Base-by-base conservation (phyloP, 2,113 vertebrate species). In the Spilogale gracilis region DNA sequence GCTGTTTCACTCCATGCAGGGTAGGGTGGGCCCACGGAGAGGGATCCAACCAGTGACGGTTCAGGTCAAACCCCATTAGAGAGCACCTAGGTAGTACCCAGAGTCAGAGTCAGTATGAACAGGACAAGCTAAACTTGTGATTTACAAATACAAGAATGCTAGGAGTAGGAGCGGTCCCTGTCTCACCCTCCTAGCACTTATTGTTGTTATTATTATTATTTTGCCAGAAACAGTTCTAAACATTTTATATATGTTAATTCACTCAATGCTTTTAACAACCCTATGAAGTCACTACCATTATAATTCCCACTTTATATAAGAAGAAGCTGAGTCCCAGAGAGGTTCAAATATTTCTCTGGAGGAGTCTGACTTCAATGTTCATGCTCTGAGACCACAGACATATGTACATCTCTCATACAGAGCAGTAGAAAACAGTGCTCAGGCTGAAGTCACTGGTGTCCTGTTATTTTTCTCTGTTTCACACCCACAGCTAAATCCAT, bases 1-100 rank as follows among this genome's bases (percentile, higher is more conserved):
- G 99, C 97, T 99, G 99, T 95, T 99, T 99, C 97, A 99, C 99
- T 78, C 99, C 99, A 2, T 99, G 99, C 79, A 99, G 99, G 0
- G 99, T 99, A 23, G 99, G 99, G 83, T 99, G 99, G 69, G 99
- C 99, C 99, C 99, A 99, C 0, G 99, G 99, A 96, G 99, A 99
- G 4, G 99, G 99, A 96, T 99, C 99, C 96, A 99, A 99, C 99
- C 99, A 99, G 98, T 99, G 99, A 48, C 99, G 99, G 98, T 99
- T 99, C 98, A 99, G 98, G 98, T 99, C 99, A 52, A 99, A 99
- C 6, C 99, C 99, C 99, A 99, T 99, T 98, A 99, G 98, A 95
- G 99, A 99, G 98, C 99, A 99, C 99, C 99, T 99, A 98, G 89
- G 89, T 3, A 98, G 81, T 21, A 88, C 5, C 6, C 63, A 92